A percentile compares a stretch with the other conserved stretches of the same genome.
phyloP scores from a whole-genome alignment of 2,113 vertebrate genomes.

The Ophiodon elongatus region DNA sequence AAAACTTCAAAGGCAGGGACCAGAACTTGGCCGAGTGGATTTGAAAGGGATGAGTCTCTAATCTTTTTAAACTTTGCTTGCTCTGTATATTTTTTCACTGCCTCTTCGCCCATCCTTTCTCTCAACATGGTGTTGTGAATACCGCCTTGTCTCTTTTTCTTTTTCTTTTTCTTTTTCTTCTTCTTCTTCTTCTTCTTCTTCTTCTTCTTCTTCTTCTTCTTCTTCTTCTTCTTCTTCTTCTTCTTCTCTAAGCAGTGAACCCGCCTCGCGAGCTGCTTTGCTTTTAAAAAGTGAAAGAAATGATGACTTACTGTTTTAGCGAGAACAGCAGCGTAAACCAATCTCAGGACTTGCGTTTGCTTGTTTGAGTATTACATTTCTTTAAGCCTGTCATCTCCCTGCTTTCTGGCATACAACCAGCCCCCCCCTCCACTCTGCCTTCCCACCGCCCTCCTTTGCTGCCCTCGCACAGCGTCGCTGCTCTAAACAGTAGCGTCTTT shows the following conservation, averaged over 20 bases:
- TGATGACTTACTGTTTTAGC: slow-evolving; percentile 63
- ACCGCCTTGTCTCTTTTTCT: neutral
- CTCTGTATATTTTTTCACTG: slow-evolving; percentile 74
- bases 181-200: too few relatives aligned
- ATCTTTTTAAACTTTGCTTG: slow-evolving; percentile 85
- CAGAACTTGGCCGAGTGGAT: slow-evolving; percentile 74
- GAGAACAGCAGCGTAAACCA: slow-evolving; percentile 51
- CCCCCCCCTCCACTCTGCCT: neutral
- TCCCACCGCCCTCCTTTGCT: neutral
- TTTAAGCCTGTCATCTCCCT: slow-evolving; percentile 41
- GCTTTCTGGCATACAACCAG: neutral
- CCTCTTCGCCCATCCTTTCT: slow-evolving; percentile 47
- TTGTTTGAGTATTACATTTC: slow-evolving; percentile 59
- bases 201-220: too few relatives aligned
- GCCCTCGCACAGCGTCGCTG: neutral
- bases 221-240: neutral
- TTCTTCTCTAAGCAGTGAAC: slow-evolving; percentile 14
- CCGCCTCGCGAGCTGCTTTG: slow-evolving; percentile 30
- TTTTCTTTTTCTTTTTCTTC: neutral
- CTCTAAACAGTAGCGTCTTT: slow-evolving; percentile 44
- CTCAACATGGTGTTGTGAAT: too few relatives aligned
- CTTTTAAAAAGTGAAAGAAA: slow-evolving; percentile 47
- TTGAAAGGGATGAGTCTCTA: slow-evolving; percentile 82
- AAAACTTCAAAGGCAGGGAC: slow-evolving; percentile 80
- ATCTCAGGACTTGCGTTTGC: slow-evolving; percentile 44